A percentile compares a stretch with the other conserved stretches of the same genome.
Evolutionary conservation across 2,797 vertebrate genomes (phyloP).

Genomic region (Typhlichthys eigenmanni): DNA sequence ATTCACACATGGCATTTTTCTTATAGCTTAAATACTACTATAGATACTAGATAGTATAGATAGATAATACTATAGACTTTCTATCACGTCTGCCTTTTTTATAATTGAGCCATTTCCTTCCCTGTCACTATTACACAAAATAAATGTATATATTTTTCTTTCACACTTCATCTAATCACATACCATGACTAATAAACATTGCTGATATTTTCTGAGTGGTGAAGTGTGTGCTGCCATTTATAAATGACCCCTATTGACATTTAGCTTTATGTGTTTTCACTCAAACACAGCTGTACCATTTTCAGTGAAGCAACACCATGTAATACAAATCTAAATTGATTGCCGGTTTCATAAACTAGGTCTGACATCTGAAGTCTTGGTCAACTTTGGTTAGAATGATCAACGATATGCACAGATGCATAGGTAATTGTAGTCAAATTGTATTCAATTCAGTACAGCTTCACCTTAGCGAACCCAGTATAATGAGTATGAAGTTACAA

Average conservation of each 20-base stretch:
- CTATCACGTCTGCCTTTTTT: not conserved
- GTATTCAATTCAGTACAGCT: not conserved
- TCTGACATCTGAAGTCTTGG: conserved; percentile 28
- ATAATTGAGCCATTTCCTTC: conserved; percentile 55
- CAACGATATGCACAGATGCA: conserved; percentile 26
- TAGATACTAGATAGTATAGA: no score
- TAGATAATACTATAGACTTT: no score
- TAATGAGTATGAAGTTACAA: no score
- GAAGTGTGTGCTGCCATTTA: conserved; percentile 30
- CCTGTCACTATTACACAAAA: conserved; percentile 32
- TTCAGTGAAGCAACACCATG: conserved; percentile 47
- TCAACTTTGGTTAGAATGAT: conserved; percentile 26
- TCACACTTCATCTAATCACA: conserved; percentile 35
- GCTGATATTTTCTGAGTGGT: conserved; percentile 35
- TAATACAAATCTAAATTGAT: conserved; percentile 60
- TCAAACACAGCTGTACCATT: conserved; percentile 40
- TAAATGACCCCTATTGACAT: conserved; percentile 41
- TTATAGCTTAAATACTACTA: no score
- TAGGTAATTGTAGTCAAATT: no score
- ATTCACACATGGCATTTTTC: no score
- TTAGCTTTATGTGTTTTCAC: conserved; percentile 38
- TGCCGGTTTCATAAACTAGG: conserved; percentile 35
- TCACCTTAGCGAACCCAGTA: no score
- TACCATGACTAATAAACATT: conserved; percentile 21
- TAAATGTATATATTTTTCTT: conserved; percentile 26